Conservation (phyloP, 1,140 invertebrate species). For the Anoplophora glabripennis region DNA sequence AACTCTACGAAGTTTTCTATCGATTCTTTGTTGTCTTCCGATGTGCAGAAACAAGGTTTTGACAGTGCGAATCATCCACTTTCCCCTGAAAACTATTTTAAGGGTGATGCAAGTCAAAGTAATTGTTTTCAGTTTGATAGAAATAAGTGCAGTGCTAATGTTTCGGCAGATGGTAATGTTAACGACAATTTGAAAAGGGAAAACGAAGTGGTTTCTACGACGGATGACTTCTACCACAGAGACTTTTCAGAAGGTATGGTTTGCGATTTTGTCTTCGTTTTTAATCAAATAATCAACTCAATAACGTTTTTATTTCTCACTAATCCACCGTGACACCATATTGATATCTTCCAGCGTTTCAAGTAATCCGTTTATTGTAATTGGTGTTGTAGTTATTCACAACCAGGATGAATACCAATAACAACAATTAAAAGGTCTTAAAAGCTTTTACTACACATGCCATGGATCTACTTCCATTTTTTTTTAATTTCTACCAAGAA, state of each 20-base stretch:
- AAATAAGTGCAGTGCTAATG: not conserved
- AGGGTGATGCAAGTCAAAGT: not conserved
- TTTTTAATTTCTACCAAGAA: no score
- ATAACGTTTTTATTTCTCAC: no score
- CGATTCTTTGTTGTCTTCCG: conserved; percentile 23
- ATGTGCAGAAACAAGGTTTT: not conserved
- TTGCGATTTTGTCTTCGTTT: no score
- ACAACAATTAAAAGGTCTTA: no score
- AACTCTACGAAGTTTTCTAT: conserved; percentile 30
- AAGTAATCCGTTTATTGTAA: no score
- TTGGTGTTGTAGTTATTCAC: no score
- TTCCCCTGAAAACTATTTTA: not conserved
- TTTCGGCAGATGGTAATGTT: not conserved
- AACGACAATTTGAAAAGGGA: not conserved
- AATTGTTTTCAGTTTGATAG: not conserved
- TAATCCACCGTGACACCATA: no score
- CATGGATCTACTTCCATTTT: no score
- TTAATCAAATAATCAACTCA: no score
- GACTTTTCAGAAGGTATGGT: conserved; percentile 10
- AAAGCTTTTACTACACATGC: no score
- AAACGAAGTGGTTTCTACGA: conserved; percentile 18
- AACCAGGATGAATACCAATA: no score
- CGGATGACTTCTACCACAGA: conserved; percentile 12
- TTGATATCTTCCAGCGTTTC: no score
- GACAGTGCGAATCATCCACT: not conserved